Base-by-base conservation (phyloP, 1,140 invertebrate genomes). In the Atta cephalotes region DNA sequence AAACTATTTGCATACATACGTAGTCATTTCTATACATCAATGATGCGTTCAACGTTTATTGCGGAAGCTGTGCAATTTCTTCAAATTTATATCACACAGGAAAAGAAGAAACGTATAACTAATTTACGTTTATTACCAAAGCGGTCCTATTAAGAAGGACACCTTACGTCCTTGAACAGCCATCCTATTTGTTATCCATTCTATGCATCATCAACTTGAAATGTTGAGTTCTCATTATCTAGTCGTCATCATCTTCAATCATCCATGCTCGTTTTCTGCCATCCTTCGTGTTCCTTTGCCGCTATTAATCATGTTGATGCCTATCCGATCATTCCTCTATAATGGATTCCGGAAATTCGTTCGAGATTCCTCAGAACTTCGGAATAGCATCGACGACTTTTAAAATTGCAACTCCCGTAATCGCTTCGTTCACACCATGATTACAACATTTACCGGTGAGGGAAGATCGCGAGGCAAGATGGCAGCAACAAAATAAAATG, bases 231-330 rank as follows among this genome's bases (percentile, higher is more conserved):
- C 66, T 82, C 80, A 62, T 82, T 82, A 82, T 62, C 80, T 72
- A 84, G 80, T 84, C 80, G 39, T 84, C 80, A 76, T 84, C 70
- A 84, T 84, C 70, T 63, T 84, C 70, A 84, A 84, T 84, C 80
- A 84, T 76, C 39, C 70, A 51, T 63, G 51, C 56, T 76, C 80
- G 80, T 76, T 84, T 62, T 62, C 70, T 56, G 53, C 68, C 68
- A 60, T 82, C 80, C 39, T 51, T 62, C 68, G 66, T 74, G 53
- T 35, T 84, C 39, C 56, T 35, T n/a, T 16, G n/a, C 25, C 70
- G 28, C 39, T 45, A 84, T 84, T 84, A 84, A 84, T 84, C 80
- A 74, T 31, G 21, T 21, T 35, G 56, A 76, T 84, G 45, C 80
- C 18, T 39, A 84, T 82, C 80, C 80, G 80, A 72, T 76, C 80